Evolutionary conservation across 2,888 invertebrate genomes (phyloP).

Genomic region (Metellina segmentata): DNA sequence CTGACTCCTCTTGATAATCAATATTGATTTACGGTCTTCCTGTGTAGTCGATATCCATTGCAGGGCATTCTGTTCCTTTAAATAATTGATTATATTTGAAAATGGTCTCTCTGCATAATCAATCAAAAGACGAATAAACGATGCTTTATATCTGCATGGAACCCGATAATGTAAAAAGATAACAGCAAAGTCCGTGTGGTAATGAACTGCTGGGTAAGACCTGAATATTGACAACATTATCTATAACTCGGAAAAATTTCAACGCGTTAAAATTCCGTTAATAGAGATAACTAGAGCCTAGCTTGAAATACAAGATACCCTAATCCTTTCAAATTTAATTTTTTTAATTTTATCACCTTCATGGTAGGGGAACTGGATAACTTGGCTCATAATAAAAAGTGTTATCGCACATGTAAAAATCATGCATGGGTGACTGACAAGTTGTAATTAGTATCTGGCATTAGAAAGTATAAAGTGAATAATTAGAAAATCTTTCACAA

Average conservation of each 20-base stretch:
- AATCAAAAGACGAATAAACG: not conserved
- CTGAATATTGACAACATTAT: not conserved
- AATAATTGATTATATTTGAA: slow-evolving; percentile 1
- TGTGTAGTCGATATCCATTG: not conserved
- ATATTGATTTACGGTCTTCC: not conserved
- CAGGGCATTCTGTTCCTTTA: not conserved
- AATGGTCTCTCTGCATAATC: not conserved
- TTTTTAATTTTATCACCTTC: too few relatives aligned
- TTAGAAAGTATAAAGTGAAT: too few relatives aligned
- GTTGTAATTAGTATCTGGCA: too few relatives aligned
- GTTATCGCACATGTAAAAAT: too few relatives aligned
- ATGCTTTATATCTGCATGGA: not conserved
- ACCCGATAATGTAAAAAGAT: not conserved
- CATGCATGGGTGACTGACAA: too few relatives aligned
- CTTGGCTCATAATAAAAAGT: too few relatives aligned
- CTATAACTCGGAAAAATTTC: not conserved
- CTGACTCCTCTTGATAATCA: slow-evolving; percentile 1
- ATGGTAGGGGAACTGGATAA: too few relatives aligned
- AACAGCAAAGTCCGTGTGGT: not conserved
- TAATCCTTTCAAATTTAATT: too few relatives aligned
- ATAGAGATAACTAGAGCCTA: not conserved
- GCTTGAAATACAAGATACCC: not conserved
- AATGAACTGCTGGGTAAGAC: not conserved
- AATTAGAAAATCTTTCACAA: too few relatives aligned
- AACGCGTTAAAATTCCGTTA: not conserved